Evolutionary conservation across 2,113 vertebrate genomes (phyloP).

Genomic region (Cercocebus atys): DNA sequence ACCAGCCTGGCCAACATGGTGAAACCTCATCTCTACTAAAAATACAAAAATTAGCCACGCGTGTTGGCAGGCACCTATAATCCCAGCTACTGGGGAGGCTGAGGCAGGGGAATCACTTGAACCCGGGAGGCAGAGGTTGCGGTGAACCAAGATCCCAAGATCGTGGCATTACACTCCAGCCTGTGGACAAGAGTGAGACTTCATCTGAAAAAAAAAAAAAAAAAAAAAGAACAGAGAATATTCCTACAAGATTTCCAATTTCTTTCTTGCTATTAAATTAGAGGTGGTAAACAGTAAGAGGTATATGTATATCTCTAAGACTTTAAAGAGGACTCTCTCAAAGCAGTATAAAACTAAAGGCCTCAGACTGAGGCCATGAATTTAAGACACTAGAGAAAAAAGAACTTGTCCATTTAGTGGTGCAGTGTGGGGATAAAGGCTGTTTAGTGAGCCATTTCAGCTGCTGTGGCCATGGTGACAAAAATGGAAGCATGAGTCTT

Average conservation of each 20-base stretch:
- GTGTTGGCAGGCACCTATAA: too few relatives aligned
- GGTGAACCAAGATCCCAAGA: too few relatives aligned
- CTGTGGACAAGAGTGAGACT: too few relatives aligned
- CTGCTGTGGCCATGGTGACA: background rate
- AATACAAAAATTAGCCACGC: too few relatives aligned
- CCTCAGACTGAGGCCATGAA: background rate
- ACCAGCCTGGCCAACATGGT: too few relatives aligned
- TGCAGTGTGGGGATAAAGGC: background rate
- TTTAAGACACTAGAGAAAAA: slow-evolving; percentile 19
- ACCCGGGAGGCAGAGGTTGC: too few relatives aligned
- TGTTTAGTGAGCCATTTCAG: background rate
- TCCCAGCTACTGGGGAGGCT: too few relatives aligned
- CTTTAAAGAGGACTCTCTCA: background rate
- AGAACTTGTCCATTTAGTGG: background rate
- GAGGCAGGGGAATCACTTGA: too few relatives aligned
- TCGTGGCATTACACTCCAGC: too few relatives aligned
- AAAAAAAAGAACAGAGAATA: background rate
- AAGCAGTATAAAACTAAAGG: background rate
- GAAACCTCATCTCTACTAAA: too few relatives aligned
- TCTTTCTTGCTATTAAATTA: background rate
- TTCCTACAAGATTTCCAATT: background rate
- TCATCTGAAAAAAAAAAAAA: too few relatives aligned
- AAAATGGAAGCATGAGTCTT: background rate
- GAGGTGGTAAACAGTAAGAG: background rate
- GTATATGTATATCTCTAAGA: background rate